Evolutionary conservation across 2,797 vertebrate species (phyloP), one percentile per base, ranked within the genome.

Genomic region (Thaleichthys pacificus): DNA sequence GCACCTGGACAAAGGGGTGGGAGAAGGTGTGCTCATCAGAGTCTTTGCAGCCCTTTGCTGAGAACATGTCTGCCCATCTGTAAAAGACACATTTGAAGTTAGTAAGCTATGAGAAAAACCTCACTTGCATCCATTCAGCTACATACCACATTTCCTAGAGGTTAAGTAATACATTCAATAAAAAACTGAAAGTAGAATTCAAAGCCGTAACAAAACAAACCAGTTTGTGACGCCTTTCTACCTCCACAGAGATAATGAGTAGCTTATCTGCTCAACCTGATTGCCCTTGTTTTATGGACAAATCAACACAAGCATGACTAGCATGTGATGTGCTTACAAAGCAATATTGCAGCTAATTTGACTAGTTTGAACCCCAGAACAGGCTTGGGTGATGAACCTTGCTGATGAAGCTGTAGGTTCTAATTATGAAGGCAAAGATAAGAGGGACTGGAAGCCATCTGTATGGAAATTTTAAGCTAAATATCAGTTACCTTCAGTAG

Each of bases 1-100:
- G 61, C 91, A 97, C 97, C 97, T 97, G 97, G 6, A 98, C 83
- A 86, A 99, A 98, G 0, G 96, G 97, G 76, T 97, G 96, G 58
- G 94, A 81, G 83, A 97, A 99, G 0, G 0, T 0, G 72, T 95
- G 96, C 9, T 89, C 72, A 1, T 80, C 26, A 0, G 73, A 81
- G 0, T 79, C 86, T 0, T 80, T 12, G 61, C 96, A 98, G 60
- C 96, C 96, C 0, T 72, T 76, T 0, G 95, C 93, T 0, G 42
- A 68, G 80, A 97, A 96, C 80, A 91, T 86, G 77, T 97, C 97
- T 0, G 96, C 96, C 97, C 97, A 97, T 85, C 96, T 98, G 49
- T 77, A 22, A 62, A 47, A 49, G n/a, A 66, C 35, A 66, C 14
- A 6, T 30, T 66, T 66, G 11, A 47, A 47, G 42, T 47, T 47